Conservation (phyloP, 1,140 invertebrate species). For the Antheraea mylitta region DNA sequence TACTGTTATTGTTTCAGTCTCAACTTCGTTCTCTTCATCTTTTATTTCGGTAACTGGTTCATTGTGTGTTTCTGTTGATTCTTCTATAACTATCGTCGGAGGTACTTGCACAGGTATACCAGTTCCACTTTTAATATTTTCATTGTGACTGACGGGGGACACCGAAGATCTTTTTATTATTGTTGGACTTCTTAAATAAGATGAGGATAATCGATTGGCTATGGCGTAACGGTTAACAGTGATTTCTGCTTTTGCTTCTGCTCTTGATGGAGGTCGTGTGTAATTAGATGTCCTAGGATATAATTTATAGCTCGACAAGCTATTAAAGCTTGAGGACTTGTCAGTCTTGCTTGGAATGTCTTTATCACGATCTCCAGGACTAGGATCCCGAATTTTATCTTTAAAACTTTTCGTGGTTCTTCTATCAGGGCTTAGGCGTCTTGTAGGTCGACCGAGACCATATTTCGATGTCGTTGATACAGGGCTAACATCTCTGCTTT, state of each 20-base stretch:
- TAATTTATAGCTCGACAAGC: conserved; percentile 71
- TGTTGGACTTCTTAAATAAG: conserved; percentile 59
- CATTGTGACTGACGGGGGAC: conserved; percentile 49
- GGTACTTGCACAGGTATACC: conserved; percentile 35
- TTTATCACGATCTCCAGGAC: conserved; percentile 67
- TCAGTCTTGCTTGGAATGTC: conserved; percentile 77
- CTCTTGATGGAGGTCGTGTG: conserved; percentile 53
- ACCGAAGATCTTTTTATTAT: conserved; percentile 50
- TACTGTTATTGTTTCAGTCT: conserved; percentile 79
- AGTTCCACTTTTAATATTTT: conserved; percentile 40
- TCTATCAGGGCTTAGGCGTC: conserved; percentile 61
- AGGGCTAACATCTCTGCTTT: conserved; percentile 66
- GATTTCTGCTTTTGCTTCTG: conserved; percentile 40
- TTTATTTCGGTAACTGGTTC: conserved; percentile 26
- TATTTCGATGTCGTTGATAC: conserved; percentile 63
- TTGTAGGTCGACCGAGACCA: conserved; percentile 49
- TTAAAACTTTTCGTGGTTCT: conserved; percentile 53
- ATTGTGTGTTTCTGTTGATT: conserved; percentile 18
- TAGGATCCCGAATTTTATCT: conserved; percentile 65
- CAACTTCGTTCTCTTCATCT: conserved; percentile 32
- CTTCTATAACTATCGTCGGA: conserved; percentile 27
- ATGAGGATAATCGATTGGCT: conserved; percentile 57
- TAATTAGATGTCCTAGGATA: conserved; percentile 68
- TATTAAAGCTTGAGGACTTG: conserved; percentile 67
- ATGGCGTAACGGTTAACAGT: conserved; percentile 64